phyloP scores from a whole-genome alignment of 2,888 invertebrate genomes.

The Eilema sororculum region DNA sequence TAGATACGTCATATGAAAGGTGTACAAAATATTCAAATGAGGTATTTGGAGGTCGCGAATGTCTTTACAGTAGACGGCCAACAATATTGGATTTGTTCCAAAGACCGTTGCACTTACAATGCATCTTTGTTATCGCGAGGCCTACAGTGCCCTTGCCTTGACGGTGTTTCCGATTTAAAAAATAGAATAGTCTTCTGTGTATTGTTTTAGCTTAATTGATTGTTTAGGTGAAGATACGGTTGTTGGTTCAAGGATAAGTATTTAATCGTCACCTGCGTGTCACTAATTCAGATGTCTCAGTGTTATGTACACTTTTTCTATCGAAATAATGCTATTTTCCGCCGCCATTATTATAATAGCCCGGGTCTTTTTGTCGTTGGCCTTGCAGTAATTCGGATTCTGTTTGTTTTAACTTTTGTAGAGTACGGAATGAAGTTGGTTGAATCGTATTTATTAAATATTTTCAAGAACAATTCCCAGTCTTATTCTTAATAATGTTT shows the following conservation, averaged over 20 bases:
- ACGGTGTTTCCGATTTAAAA: slow-evolving; percentile 66
- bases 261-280: slow-evolving; percentile 7
- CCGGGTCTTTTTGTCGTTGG: not conserved
- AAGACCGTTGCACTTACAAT: slow-evolving; percentile 77
- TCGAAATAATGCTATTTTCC: slow-evolving; percentile 1
- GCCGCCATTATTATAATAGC: not conserved
- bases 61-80: slow-evolving; percentile 66
- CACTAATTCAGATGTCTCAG: slow-evolving; percentile 7
- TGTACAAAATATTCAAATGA: slow-evolving; percentile 74
- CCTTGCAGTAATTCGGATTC: slow-evolving; percentile 5
- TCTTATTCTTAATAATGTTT: not conserved
- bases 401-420: not conserved
- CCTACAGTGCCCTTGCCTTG: slow-evolving; percentile 73
- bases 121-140: slow-evolving; percentile 83
- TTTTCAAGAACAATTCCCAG: not conserved
- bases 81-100: slow-evolving; percentile 86
- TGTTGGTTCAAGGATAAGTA: slow-evolving; percentile 37
- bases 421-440: not conserved
- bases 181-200: slow-evolving; percentile 63
- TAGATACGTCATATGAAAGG: slow-evolving; percentile 54
- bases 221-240: slow-evolving; percentile 53
- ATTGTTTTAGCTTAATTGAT: slow-evolving; percentile 62
- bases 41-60: slow-evolving; percentile 84
- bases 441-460: not conserved
- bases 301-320: not conserved